Evolutionary conservation across 2,797 vertebrate species (phyloP).

Genomic region (Loriculus beryllinus): DNA sequence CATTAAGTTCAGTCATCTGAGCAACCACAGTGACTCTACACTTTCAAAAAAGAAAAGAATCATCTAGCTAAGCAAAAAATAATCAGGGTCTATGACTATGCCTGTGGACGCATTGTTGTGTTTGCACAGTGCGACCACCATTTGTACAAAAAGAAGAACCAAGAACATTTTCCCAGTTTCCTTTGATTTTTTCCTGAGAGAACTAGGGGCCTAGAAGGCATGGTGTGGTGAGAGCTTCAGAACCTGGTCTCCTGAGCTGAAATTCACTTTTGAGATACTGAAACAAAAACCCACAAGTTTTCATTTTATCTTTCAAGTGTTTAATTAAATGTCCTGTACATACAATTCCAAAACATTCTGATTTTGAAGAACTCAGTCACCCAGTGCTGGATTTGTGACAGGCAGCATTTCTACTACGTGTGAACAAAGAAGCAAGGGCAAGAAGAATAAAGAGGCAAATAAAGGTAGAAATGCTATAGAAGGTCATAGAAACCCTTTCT

Average conservation of each 20-base stretch:
- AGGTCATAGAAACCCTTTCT: not conserved
- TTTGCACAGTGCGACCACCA: not conserved
- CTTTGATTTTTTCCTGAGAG: not conserved
- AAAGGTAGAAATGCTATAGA: not conserved
- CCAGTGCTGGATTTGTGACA: not conserved
- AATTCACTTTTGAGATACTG: not conserved
- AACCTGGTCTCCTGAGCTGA: not conserved
- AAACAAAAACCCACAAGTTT: not conserved
- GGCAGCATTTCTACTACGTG: not conserved
- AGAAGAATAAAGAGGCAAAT: not conserved
- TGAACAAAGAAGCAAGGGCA: not conserved
- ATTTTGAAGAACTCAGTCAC: not conserved
- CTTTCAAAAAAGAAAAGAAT: not conserved
- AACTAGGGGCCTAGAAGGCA: not conserved
- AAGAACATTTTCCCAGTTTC: not conserved
- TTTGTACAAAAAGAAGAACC: not conserved
- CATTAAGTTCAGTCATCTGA: not conserved
- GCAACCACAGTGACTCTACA: not conserved
- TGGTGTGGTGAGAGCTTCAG: not conserved
- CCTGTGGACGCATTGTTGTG: not conserved
- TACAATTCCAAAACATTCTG: not conserved
- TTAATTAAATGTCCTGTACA: not conserved
- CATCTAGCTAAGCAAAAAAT: not conserved
- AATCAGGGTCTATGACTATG: not conserved
- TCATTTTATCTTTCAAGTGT: not conserved